Evolutionary conservation across 92 coral and sea anemone genomes (phyloP), one percentile per base, ranked within the genome.

Genomic region (Palythoa grandiflora): DNA sequence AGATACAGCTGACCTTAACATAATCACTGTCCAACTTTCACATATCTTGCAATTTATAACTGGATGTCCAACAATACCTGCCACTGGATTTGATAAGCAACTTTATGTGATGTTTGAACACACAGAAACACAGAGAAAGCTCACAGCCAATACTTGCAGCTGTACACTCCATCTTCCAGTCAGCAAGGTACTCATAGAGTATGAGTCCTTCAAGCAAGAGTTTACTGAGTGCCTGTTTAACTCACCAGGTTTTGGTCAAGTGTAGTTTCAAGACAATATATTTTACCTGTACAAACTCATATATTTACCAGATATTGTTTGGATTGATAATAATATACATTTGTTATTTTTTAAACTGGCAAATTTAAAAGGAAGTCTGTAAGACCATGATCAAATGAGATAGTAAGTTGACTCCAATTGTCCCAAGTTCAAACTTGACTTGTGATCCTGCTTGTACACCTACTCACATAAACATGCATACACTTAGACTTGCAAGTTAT

Each of bases 191-290:
- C 91, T 91, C 75, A 78, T 79, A 72, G 78, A 78, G 52, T 91
- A 88, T 51, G 86, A 91, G 87, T 84, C 94, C 17, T 91, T 78
- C 87, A 91, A 88, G 79, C 80, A 84, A 51, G 92, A 91, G 86
- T 88, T 91, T 68, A 91, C 94, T 38, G 90, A 91, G 68, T 91
- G 94, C 84, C 79, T 91, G 60, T 91, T 91, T 60, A 84, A 83
- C 85, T 91, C 94, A 77, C 94, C 94, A 63, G 91, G 94, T 47
- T 91, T 88, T 91, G 93, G 93, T 88, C 73, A 81, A 72, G 89
- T 91, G 52, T 91, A 83, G 73, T 80, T 63, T 80, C 54, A 81
- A 80, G 85, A 50, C 77, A 73, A 73, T 73, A 39, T 38, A 73
- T 16, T 38, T 38, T 73, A 73, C 53, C 77, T 73, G 77, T 73